Evolutionary conservation across 1,140 invertebrate genomes (phyloP).

Genomic region (Cydia fagiglandana): DNA sequence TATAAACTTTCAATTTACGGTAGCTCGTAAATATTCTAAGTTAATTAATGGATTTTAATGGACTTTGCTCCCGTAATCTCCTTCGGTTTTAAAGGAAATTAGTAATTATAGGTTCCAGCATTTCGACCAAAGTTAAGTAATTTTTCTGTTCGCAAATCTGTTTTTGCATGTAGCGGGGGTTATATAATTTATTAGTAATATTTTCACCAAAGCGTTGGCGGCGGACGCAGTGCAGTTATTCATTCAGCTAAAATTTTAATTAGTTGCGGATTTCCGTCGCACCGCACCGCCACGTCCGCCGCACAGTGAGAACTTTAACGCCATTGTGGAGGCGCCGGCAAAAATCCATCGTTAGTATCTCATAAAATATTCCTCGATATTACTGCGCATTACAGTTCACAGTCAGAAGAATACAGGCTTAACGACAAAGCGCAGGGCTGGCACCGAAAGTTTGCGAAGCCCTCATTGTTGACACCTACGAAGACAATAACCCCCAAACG

Average conservation of each 20-base stretch:
- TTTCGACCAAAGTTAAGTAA: neutral
- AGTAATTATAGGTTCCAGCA: conserved; percentile 57
- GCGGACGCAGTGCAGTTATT: conserved; percentile 60
- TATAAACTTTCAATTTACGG: conserved; percentile 67
- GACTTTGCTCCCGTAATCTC: conserved; percentile 53
- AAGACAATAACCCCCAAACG: conserved; percentile 42
- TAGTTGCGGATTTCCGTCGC: conserved; percentile 66
- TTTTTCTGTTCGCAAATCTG: neutral
- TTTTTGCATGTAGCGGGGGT: conserved; percentile 9
- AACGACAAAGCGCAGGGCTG: conserved; percentile 36
- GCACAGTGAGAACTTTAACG: conserved; percentile 31
- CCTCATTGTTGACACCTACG: conserved; percentile 34
- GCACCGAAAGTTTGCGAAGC: conserved; percentile 19
- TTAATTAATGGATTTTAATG: conserved; percentile 75
- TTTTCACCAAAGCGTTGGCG: conserved; percentile 44
- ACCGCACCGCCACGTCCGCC: conserved; percentile 43
- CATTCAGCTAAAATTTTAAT: conserved; percentile 74
- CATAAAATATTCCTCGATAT: conserved; percentile 39
- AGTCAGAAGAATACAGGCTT: conserved; percentile 31
- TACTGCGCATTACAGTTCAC: conserved; percentile 28
- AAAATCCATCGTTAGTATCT: conserved; percentile 38
- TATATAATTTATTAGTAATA: conserved; percentile 47
- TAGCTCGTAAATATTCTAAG: conserved; percentile 72
- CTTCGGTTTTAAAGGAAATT: conserved; percentile 55
- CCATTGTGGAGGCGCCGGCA: conserved; percentile 36